Conservation (phyloP, 2,113 vertebrate genomes). For the Numenius arquata region DNA sequence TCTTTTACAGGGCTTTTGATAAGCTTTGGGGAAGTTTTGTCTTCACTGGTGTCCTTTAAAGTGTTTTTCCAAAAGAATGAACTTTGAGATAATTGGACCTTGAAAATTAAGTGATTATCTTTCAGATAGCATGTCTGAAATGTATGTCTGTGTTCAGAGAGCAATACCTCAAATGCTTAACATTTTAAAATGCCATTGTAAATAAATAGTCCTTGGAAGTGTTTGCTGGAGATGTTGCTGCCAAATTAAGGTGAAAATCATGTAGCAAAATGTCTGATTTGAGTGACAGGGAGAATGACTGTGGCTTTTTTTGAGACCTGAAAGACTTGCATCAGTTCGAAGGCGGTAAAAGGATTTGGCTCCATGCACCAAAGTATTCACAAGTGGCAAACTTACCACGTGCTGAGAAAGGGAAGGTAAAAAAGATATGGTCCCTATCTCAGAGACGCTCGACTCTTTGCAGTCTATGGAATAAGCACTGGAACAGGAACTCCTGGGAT, state of each 20-base stretch:
- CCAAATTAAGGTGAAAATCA: not conserved
- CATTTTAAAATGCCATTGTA: slow-evolving; percentile 36
- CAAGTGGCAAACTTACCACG: not conserved
- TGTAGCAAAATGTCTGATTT: not conserved
- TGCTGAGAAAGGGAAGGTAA: not conserved
- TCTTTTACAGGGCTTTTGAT: not conserved
- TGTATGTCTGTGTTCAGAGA: not conserved
- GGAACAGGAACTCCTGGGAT: not conserved
- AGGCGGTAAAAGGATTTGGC: not conserved
- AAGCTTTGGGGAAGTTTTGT: not conserved
- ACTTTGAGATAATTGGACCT: slow-evolving; percentile 1
- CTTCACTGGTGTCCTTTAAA: not conserved
- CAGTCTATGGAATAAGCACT: not conserved
- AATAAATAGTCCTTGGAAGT: slow-evolving; percentile 5
- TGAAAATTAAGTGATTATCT: slow-evolving; percentile 1
- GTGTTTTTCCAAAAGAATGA: not conserved
- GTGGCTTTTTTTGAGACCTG: not conserved
- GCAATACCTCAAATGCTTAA: not conserved
- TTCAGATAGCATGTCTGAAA: not conserved
- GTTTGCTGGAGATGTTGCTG: not conserved
- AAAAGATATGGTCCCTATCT: rapidly evolving
- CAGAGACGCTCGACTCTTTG: not conserved
- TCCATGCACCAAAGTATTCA: not conserved
- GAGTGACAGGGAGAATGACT: not conserved
- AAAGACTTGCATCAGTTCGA: not conserved